Base-by-base conservation (phyloP, 2,888 invertebrate genomes). In the Campaea margaritaria region DNA sequence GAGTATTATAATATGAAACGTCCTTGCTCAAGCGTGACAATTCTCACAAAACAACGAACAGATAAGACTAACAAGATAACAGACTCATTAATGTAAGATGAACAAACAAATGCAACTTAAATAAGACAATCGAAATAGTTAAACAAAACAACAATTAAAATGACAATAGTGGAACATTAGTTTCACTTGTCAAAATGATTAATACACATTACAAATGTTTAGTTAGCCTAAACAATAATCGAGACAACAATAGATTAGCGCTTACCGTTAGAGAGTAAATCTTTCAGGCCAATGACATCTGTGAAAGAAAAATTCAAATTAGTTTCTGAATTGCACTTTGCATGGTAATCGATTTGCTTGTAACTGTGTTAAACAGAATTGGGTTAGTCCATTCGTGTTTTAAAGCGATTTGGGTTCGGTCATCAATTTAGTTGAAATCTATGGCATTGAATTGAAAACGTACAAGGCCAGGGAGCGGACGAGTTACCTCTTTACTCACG, bases 391-490 rank as follows among this genome's bases (percentile, higher is more conserved):
- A 62, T 68, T 62, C 63, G 62, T 64, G 65, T 42, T 45, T 64
- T 65, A 64, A 61, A 69, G 58, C 55, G 64, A 68, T 72, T 61
- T 69, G 44, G 49, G 65, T 70, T 67, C 65, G 63, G 65, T 66
- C 72, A 70, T 70, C 71, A 68, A 50, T 45, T 50, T 39, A 27
- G 68, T 73, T 63, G 67, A 65, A 67, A 48, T 43, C 38, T 58
- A 62, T 72, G 74, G 72, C 74, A 70, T 71, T 74, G 73, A 69
- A 63, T 73, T 68, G 70, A 73, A 69, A 64, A 68, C 50, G 50
- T 9, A 67, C 74, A 74, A 76, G 75, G 74, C 68, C 73, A 59
- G 31, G 28, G 49, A 57, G 27, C 27, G 31, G 49, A 27, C 49
- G 39, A 47, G 48, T 60, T 31, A 31, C 31, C 56, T 47, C 21